These are phyloP conservation scores for Folsomia manolachei DNA, from an alignment of 2,888 invertebrate species.

Conservation along the genomic window DNA sequence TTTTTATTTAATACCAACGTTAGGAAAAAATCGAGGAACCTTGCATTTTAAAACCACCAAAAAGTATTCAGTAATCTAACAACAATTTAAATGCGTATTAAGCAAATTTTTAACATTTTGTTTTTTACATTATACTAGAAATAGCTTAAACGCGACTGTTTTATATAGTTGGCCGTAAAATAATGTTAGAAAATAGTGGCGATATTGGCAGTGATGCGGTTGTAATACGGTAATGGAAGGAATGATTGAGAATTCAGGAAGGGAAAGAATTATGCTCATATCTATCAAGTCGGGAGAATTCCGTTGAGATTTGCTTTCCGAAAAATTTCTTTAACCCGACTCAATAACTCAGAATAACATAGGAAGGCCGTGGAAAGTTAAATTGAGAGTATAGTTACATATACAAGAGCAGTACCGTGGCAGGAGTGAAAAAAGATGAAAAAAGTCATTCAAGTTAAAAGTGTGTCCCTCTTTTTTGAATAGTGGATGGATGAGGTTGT, in stretches of 20 bases:
- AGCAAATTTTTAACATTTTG: neutral
- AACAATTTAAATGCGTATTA: neutral
- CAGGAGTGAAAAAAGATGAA: neutral
- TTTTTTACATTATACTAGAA: too few species aligned
- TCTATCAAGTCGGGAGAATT: too few species aligned
- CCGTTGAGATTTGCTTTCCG: conserved; percentile 35
- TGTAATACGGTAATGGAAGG: too few species aligned
- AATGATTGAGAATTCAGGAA: too few species aligned
- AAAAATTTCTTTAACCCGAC: neutral
- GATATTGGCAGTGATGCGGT: too few species aligned
- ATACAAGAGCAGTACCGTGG: neutral
- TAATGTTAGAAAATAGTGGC: too few species aligned
- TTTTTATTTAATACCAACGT: neutral
- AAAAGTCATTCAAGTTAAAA: neutral
- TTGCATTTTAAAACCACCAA: neutral
- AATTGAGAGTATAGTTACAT: conserved; percentile 6
- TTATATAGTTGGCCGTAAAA: too few species aligned
- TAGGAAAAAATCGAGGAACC: neutral
- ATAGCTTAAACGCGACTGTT: too few species aligned
- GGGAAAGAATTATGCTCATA: too few species aligned
- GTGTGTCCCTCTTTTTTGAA: neutral
- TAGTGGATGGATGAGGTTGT: neutral
- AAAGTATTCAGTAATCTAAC: neutral
- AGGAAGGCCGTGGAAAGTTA: neutral
- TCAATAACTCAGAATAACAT: neutral